phyloP scores from a whole-genome alignment of 2,888 invertebrate species.

The Drosophila formosana region DNA sequence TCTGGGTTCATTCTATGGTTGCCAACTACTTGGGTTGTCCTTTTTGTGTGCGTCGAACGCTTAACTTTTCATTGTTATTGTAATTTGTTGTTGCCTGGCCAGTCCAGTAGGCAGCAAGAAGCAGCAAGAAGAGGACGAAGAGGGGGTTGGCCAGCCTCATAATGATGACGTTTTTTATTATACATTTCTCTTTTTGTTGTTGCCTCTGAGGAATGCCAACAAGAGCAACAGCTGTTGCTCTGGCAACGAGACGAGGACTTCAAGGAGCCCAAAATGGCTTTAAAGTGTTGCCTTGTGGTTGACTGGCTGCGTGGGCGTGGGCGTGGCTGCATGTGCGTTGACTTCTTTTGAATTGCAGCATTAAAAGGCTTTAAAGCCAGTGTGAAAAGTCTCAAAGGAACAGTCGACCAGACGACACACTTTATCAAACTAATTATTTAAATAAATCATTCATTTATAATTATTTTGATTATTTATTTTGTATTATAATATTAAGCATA shows the following conservation, averaged over 20 bases:
- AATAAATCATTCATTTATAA: too few relatives aligned
- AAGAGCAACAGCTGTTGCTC: constrained; percentile 72
- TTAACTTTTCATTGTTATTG: constrained; percentile 79
- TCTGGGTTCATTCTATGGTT: constrained; percentile 14
- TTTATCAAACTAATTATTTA: too few relatives aligned
- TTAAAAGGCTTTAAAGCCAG: constrained; percentile 8
- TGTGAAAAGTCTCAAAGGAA: not conserved
- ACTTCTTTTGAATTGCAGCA: constrained; percentile 4
- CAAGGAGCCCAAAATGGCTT: constrained; percentile 45
- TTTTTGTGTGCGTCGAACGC: constrained; percentile 61
- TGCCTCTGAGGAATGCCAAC: constrained; percentile 24
- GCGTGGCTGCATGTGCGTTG: constrained; percentile 11
- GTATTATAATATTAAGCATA: too few relatives aligned
- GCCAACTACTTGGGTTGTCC: constrained; percentile 68
- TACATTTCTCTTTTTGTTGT: constrained; percentile 23
- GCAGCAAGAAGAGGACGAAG: not conserved
- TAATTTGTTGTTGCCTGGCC: constrained; percentile 58
- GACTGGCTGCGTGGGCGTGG: constrained; percentile 1
- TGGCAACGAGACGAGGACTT: constrained; percentile 47
- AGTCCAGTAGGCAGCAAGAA: not conserved
- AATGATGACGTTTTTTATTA: constrained; percentile 62
- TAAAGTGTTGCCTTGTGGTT: constrained; percentile 72
- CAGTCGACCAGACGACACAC: not conserved
- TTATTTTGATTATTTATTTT: too few relatives aligned
- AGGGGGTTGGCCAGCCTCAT: constrained; percentile 47